phyloP scores from a whole-genome alignment of 1,140 invertebrate species.

The Pogonomyrmex barbatus region DNA sequence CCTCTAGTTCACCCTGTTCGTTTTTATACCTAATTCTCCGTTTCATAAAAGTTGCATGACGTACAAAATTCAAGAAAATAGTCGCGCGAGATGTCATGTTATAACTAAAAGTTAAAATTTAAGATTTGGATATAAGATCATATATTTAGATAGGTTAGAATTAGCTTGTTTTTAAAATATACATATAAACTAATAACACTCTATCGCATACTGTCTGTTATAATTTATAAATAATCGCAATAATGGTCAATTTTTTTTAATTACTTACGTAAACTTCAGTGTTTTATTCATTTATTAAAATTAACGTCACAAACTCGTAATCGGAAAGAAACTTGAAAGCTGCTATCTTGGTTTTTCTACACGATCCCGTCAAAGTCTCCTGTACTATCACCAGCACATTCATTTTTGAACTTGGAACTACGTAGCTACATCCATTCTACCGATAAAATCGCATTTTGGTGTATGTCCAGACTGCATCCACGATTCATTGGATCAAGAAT shows the following conservation, averaged over 20 bases:
- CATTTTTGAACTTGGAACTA: too few relatives aligned
- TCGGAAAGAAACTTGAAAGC: too few relatives aligned
- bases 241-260: background rate
- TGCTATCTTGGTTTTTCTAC: too few relatives aligned
- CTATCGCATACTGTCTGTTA: background rate
- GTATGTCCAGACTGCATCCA: too few relatives aligned
- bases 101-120: background rate
- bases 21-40: background rate
- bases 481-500: too few relatives aligned
- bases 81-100: slow-evolving; percentile 39
- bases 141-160: slow-evolving; percentile 48
- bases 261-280: slow-evolving; percentile 5
- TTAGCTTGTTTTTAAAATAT: background rate
- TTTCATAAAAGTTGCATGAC: background rate
- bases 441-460: too few relatives aligned
- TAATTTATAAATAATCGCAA: background rate
- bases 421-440: too few relatives aligned
- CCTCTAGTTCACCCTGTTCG: slow-evolving; percentile 61
- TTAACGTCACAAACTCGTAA: background rate
- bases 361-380: background rate
- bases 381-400: background rate
- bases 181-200: background rate
- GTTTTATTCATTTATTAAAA: background rate
- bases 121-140: background rate
- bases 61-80: slow-evolving; percentile 40